phyloP scores from a whole-genome alignment of 2,797 vertebrate genomes.

The Malurus splendens region DNA sequence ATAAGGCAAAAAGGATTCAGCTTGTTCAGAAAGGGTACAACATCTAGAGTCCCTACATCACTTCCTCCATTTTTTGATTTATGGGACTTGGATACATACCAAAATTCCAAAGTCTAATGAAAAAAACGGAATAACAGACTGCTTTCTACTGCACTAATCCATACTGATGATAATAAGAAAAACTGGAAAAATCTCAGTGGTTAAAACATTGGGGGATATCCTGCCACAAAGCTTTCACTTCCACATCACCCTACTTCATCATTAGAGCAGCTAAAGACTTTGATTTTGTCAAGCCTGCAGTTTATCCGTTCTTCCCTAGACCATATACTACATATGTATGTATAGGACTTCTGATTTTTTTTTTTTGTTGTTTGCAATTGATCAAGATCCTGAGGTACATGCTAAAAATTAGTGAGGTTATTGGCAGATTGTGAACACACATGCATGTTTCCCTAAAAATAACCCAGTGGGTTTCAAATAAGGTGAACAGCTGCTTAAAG shows the following conservation, averaged over 20 bases:
- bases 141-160: not conserved
- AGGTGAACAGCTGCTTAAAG: not conserved
- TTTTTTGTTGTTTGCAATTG: not conserved
- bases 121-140: not conserved
- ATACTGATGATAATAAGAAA: not conserved
- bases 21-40: not conserved
- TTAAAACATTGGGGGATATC: not conserved
- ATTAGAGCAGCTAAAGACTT: not conserved
- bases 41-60: not conserved
- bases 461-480: not conserved
- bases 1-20: not conserved
- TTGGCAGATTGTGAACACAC: not conserved
- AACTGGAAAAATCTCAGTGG: not conserved
- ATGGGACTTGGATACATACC: not conserved
- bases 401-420: not conserved
- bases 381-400: not conserved
- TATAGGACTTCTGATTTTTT: not conserved
- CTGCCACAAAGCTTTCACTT: not conserved
- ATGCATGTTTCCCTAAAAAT: fast-evolving
- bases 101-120: not conserved
- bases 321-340: not conserved
- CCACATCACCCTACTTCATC: not conserved
- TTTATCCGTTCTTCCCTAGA: not conserved
- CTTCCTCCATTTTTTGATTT: not conserved
- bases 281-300: not conserved